These are phyloP conservation scores for Chiloscyllium plagiosum DNA, from an alignment of 2,113 vertebrate species.

Conservation along the genomic window DNA sequence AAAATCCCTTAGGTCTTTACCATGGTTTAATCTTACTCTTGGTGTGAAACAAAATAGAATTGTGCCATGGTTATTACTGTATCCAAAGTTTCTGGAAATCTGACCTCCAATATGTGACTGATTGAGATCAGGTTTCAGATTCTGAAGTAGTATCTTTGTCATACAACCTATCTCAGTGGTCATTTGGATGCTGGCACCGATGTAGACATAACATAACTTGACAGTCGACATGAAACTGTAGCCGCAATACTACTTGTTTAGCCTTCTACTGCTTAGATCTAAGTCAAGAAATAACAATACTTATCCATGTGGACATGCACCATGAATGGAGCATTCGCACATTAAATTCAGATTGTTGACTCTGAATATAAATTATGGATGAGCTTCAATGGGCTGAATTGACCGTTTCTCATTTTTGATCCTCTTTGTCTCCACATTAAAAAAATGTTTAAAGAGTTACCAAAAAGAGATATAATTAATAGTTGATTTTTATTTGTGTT, in stretches of 20 bases:
- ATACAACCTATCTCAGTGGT: background rate
- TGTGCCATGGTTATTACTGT: background rate
- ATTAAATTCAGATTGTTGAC: background rate
- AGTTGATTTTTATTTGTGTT: background rate
- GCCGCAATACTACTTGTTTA: background rate
- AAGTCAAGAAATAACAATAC: background rate
- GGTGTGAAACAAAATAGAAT: background rate
- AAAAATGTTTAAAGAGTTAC: background rate
- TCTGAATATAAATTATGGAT: background rate
- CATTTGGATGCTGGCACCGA: background rate
- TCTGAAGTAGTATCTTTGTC: background rate
- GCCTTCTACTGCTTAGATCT: background rate
- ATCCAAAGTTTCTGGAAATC: background rate
- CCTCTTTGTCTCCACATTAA: background rate
- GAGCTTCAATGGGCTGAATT: background rate
- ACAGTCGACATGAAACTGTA: no score
- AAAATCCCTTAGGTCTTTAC: background rate
- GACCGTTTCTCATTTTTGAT: background rate
- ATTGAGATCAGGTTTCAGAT: background rate
- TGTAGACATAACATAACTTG: background rate
- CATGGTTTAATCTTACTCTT: background rate
- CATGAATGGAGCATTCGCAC: background rate
- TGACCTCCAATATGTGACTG: no score
- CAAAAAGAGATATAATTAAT: background rate
- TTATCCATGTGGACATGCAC: background rate